A percentile compares a stretch with the other conserved stretches of the same genome.
Evolutionary conservation across 2,113 vertebrate genomes (phyloP).

Genomic region (Calonectris borealis): DNA sequence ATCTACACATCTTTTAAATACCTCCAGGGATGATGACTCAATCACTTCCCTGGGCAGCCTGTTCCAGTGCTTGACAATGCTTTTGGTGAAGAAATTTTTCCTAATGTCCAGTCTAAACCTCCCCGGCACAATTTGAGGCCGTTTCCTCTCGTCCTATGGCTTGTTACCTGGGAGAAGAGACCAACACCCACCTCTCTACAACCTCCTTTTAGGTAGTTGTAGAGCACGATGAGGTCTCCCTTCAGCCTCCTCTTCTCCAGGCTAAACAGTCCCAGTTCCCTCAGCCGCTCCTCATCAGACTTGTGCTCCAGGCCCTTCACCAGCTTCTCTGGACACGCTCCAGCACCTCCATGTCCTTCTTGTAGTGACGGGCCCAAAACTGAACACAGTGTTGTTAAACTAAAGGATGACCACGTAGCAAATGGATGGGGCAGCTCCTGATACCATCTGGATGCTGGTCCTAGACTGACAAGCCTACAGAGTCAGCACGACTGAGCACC

Average conservation of each 20-base stretch:
- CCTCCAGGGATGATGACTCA: accelerated
- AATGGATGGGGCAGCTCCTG: not conserved
- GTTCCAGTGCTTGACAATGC: accelerated
- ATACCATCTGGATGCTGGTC: not conserved
- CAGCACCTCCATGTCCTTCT: accelerated
- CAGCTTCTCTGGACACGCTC: accelerated
- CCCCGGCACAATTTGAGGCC: not conserved
- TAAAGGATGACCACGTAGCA: not conserved
- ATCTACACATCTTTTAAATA: accelerated
- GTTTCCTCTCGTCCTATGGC: accelerated
- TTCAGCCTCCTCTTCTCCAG: not conserved
- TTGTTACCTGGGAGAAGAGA: too few species aligned
- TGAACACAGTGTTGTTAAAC: not conserved
- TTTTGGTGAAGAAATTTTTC: accelerated
- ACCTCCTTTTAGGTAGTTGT: not conserved
- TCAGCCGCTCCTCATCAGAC: accelerated
- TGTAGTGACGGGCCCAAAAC: accelerated
- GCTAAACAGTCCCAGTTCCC: not conserved
- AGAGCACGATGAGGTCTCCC: accelerated
- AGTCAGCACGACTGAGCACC: not conserved
- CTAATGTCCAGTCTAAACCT: not conserved
- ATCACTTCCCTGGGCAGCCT: not conserved
- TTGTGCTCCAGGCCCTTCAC: accelerated
- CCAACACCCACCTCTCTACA: accelerated
- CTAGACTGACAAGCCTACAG: not conserved